Evolutionary conservation across 2,797 vertebrate genomes (phyloP).

Genomic region (Rousettus madagascariensis): DNA sequence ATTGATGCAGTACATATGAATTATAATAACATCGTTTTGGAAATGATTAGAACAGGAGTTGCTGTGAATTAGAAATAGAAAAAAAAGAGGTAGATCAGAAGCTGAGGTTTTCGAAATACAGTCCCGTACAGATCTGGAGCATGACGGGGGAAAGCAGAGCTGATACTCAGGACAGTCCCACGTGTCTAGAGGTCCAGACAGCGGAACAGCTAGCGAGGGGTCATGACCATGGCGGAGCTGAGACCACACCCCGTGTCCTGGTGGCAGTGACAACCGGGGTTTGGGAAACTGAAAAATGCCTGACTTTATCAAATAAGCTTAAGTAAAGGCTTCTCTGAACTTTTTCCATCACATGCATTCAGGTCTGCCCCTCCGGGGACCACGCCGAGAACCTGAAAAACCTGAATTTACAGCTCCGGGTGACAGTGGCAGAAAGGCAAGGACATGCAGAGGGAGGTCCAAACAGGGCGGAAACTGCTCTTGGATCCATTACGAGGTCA

Average conservation of each 20-base stretch:
- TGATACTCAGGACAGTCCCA: not conserved
- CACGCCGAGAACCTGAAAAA: not conserved
- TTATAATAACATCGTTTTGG: not conserved
- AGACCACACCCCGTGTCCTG: not conserved
- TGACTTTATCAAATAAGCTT: not conserved
- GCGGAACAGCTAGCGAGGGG: accelerated
- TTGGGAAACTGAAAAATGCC: not conserved
- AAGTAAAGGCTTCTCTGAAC: not conserved
- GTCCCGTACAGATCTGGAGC: not conserved
- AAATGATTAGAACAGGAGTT: not conserved
- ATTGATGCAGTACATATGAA: not conserved
- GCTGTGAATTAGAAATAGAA: not conserved
- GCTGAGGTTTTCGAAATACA: not conserved
- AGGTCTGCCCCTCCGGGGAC: not conserved
- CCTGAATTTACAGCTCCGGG: not conserved
- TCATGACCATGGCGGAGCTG: not conserved
- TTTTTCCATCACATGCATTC: not conserved
- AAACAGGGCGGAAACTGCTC: not conserved
- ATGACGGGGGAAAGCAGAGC: not conserved
- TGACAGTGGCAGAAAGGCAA: not conserved
- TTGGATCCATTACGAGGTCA: not conserved
- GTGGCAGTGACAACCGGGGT: not conserved
- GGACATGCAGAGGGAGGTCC: not conserved
- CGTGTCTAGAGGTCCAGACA: accelerated
- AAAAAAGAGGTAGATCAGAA: not conserved